Evolutionary conservation across 2,797 vertebrate species (phyloP).

Genomic region (Nasua narica): DNA sequence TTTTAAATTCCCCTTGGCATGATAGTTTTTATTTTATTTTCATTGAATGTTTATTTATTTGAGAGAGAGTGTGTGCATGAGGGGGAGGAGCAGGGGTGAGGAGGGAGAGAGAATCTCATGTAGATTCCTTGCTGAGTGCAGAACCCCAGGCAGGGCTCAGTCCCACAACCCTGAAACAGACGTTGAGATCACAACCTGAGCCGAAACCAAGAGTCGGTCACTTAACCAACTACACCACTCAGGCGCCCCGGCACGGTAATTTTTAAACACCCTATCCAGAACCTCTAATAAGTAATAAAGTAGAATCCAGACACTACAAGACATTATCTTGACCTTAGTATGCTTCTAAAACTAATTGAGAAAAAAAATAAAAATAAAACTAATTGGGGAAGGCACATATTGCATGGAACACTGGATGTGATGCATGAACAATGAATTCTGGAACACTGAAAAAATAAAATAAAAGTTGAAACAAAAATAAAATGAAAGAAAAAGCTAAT

Average conservation of each 20-base stretch:
- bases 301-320: not conserved
- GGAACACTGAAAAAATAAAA: no score
- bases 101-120: not conserved
- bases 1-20: not conserved
- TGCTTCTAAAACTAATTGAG: not conserved
- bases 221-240: not conserved
- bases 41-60: not conserved
- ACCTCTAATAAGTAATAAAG: not conserved
- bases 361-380: conserved; percentile 20
- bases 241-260: not conserved
- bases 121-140: not conserved
- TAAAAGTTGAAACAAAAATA: no score
- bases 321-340: not conserved
- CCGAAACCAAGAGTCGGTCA: not conserved
- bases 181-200: not conserved
- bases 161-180: not conserved
- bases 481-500: not conserved
- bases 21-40: not conserved
- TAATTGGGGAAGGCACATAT: not conserved
- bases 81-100: no score
- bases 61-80: no score
- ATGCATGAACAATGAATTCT: no score
- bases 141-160: not conserved
- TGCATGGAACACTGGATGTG: no score
- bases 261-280: not conserved